These are phyloP conservation scores for Chrosomus eos DNA, from an alignment of 2,797 vertebrate genomes.

Conservation along the genomic window DNA sequence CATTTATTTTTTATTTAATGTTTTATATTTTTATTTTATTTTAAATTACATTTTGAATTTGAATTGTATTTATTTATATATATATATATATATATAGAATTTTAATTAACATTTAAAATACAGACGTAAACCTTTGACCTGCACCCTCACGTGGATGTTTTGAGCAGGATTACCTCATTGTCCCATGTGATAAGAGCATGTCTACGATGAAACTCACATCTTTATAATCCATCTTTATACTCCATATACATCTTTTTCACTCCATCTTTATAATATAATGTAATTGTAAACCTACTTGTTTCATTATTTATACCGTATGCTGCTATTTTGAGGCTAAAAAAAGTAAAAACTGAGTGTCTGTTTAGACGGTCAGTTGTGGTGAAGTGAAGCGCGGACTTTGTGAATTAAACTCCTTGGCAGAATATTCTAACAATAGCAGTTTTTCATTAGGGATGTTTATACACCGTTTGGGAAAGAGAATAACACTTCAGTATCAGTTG, in stretches of 20 bases:
- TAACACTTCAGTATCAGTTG: neutral
- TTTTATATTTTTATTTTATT: too few relatives aligned
- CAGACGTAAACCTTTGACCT: neutral
- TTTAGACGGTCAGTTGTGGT: neutral
- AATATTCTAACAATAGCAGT: neutral
- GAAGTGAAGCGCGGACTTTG: neutral
- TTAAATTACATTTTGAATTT: too few relatives aligned
- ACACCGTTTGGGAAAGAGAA: constrained; percentile 18
- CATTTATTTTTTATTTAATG: too few relatives aligned
- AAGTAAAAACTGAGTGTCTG: too few relatives aligned
- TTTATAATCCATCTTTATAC: too few relatives aligned
- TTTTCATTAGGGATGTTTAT: constrained; percentile 19
- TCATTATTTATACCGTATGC: neutral
- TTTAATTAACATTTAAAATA: too few relatives aligned
- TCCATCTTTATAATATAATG: neutral
- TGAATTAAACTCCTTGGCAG: neutral
- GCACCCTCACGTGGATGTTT: neutral
- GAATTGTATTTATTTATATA: too few relatives aligned
- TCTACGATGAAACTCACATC: neutral
- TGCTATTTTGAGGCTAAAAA: neutral
- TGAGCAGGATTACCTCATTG: neutral
- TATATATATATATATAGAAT: too few relatives aligned
- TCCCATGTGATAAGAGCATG: too few relatives aligned
- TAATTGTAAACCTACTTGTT: neutral
- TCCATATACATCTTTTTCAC: neutral